Evolutionary conservation across 2,113 vertebrate genomes (phyloP).

Genomic region (Lamprotornis superbus): DNA sequence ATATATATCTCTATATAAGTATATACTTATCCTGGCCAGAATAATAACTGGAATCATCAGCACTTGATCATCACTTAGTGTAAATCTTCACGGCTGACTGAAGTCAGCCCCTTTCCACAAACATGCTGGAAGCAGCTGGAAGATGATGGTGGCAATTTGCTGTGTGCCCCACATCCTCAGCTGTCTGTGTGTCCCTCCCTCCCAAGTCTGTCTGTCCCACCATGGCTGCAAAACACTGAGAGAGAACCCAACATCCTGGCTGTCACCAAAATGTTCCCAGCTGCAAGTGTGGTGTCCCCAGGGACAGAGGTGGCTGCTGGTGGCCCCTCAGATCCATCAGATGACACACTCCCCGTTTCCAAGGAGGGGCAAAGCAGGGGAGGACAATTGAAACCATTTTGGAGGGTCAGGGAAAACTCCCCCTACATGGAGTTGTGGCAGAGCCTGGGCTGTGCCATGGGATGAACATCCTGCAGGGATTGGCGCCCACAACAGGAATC

Average conservation of each 20-base stretch:
- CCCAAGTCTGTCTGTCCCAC: not conserved
- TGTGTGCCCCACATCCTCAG: not conserved
- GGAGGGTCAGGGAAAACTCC: not conserved
- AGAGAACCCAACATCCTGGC: rapidly evolving
- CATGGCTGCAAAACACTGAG: not conserved
- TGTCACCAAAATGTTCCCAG: not conserved
- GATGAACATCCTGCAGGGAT: not conserved
- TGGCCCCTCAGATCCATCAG: rapidly evolving
- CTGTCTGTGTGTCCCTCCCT: not conserved
- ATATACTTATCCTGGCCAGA: not conserved
- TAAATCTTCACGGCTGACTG: not conserved
- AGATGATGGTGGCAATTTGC: not conserved
- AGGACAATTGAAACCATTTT: not conserved
- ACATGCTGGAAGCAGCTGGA: not conserved
- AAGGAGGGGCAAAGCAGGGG: not conserved
- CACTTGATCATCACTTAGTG: not conserved
- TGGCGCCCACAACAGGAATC: rapidly evolving
- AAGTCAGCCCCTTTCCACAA: not conserved
- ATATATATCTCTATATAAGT: not conserved
- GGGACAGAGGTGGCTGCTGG: not conserved
- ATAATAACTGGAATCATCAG: not conserved
- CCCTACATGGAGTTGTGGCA: rapidly evolving
- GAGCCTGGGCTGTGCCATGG: not conserved
- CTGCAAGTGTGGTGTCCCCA: not conserved
- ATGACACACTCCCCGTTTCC: rapidly evolving